phyloP scores from a whole-genome alignment of 2,797 vertebrate genomes.

The Apogon hyalosoma region DNA sequence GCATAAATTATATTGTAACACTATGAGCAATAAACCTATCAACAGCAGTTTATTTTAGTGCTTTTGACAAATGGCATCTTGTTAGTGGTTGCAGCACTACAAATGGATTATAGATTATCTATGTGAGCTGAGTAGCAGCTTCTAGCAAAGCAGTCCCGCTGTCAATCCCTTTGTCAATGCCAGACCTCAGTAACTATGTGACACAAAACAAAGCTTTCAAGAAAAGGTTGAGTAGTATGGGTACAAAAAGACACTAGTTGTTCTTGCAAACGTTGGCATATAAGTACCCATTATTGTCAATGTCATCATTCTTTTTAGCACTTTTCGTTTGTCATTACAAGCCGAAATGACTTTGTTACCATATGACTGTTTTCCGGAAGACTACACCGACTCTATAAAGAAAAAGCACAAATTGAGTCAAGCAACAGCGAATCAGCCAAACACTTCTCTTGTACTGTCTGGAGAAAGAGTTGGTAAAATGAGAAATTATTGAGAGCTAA shows the following conservation, averaged over 20 bases:
- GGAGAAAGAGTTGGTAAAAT: constrained; percentile 16
- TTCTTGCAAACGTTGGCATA: neutral
- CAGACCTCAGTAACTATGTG: neutral
- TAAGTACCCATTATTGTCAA: constrained; percentile 2
- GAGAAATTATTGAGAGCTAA: constrained; percentile 29
- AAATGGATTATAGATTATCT: constrained; percentile 29
- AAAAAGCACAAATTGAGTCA: neutral
- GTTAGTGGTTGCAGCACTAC: constrained; percentile 8
- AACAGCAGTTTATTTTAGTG: neutral
- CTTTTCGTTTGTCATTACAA: neutral
- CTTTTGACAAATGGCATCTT: constrained; percentile 1
- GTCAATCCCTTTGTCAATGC: neutral
- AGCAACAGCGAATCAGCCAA: neutral
- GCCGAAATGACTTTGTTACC: neutral
- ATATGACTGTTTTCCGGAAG: neutral
- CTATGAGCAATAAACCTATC: neutral
- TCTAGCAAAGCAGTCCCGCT: constrained; percentile 5
- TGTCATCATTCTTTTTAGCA: neutral
- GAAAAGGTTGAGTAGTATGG: neutral
- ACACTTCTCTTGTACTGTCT: constrained; percentile 12
- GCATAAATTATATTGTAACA: neutral
- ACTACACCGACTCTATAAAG: neutral
- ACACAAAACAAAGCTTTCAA: neutral
- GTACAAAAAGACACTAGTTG: neutral
- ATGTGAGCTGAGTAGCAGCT: constrained; percentile 11